These are phyloP conservation scores for Lamproptera curius DNA, from an alignment of 2,888 invertebrate species.

Conservation along the genomic window DNA sequence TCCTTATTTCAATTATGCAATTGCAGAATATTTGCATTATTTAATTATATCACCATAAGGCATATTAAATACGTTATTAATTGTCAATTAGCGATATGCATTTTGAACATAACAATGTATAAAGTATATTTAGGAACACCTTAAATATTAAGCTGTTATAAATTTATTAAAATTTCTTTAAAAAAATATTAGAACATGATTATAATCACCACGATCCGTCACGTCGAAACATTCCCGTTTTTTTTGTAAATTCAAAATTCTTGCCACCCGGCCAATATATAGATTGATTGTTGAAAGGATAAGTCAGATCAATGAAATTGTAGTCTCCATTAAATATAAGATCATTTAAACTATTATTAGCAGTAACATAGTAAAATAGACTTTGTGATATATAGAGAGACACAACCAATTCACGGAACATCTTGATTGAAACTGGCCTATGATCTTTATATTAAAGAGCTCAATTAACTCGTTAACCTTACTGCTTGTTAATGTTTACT, in stretches of 20 bases:
- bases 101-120: too few relatives aligned
- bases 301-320: slow-evolving; percentile 52
- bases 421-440: slow-evolving; percentile 20
- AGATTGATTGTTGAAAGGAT: slow-evolving; percentile 46
- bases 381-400: slow-evolving; percentile 23
- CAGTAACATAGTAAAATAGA: slow-evolving; percentile 14
- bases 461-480: slow-evolving; percentile 34
- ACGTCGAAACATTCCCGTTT: slow-evolving; percentile 28
- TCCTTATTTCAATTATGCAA: too few relatives aligned
- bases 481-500: too few relatives aligned
- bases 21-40: too few relatives aligned
- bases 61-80: too few relatives aligned
- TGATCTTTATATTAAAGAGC: not conserved
- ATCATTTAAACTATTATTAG: slow-evolving; percentile 34
- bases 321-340: slow-evolving; percentile 45
- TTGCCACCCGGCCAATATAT: slow-evolving; percentile 44
- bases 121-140: too few relatives aligned
- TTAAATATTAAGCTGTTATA: not conserved
- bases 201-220: slow-evolving; percentile 44
- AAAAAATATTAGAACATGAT: not conserved
- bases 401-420: slow-evolving; percentile 30
- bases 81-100: too few relatives aligned
- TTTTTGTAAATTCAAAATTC: slow-evolving; percentile 45
- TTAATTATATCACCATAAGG: too few relatives aligned
- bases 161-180: not conserved